Evolutionary conservation across 2,888 invertebrate species (phyloP).

Genomic region (Hydropsyche betteni): DNA sequence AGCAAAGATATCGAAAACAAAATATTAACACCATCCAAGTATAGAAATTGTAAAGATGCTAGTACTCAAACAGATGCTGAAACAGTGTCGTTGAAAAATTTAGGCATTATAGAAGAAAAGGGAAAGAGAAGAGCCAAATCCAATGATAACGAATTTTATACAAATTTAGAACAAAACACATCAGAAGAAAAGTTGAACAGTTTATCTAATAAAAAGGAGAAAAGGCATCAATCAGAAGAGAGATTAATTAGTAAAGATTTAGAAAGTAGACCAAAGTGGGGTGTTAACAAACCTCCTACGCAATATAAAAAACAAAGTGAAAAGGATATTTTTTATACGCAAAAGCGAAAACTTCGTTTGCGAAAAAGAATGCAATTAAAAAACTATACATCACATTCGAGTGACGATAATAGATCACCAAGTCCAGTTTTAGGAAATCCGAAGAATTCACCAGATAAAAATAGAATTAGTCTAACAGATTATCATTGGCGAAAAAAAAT

Average conservation of each 20-base stretch:
- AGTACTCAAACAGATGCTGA: slow-evolving; percentile 73
- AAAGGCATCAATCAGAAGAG: slow-evolving; percentile 66
- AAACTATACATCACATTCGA: slow-evolving; percentile 68
- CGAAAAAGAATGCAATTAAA: slow-evolving; percentile 70
- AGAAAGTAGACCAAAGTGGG: slow-evolving; percentile 78
- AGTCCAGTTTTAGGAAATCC: slow-evolving; percentile 64
- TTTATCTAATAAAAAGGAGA: slow-evolving; percentile 63
- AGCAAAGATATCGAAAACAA: slow-evolving; percentile 53
- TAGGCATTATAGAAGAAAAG: slow-evolving; percentile 56
- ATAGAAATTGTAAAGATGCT: slow-evolving; percentile 68
- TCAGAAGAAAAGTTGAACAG: slow-evolving; percentile 64
- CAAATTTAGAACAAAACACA: slow-evolving; percentile 63
- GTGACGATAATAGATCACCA: slow-evolving; percentile 70
- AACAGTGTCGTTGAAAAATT: slow-evolving; percentile 53
- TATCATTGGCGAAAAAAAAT: slow-evolving; percentile 62
- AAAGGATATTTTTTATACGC: slow-evolving; percentile 84
- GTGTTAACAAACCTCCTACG: slow-evolving; percentile 78
- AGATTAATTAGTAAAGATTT: slow-evolving; percentile 65
- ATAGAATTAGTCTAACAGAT: slow-evolving; percentile 60
- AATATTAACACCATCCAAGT: slow-evolving; percentile 63
- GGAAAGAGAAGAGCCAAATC: slow-evolving; percentile 56
- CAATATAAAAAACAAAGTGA: slow-evolving; percentile 91
- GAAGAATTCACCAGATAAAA: slow-evolving; percentile 62
- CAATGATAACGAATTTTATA: slow-evolving; percentile 64
- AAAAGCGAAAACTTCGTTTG: slow-evolving; percentile 73